Base-by-base conservation (phyloP, 2,113 vertebrate species). In the Taxidea taxus region DNA sequence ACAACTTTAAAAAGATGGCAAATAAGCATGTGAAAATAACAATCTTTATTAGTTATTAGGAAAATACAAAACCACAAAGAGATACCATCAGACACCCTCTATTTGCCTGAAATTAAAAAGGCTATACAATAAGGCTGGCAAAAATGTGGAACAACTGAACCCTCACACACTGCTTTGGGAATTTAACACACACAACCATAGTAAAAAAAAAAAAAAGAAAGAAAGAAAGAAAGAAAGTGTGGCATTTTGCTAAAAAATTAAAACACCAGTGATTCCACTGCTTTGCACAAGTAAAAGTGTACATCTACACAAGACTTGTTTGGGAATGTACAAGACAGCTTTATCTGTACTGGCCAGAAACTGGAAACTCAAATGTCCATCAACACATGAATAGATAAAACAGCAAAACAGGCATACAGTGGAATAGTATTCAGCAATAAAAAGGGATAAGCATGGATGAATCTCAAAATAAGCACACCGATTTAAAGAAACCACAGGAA, bases 161-260 rank as follows among this genome's bases (percentile, higher is more conserved):
- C 75, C 70, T 56, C 85, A 58, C 9, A 80, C 25, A 81, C 12
- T 87, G 23, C n/a, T 90, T 34, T 77, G 42, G 13, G n/a, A 89
- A 87, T 83, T 97, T 64, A 83, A 97, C 83, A 64, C 58, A 87
- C 23, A 81, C 4, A 75, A 77, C 39, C 74, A 88, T n/a, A 85
- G n/a, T 80, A 16, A 16, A 16, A 2, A 2, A 11, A 47, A 47
- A 47, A 18, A 44, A 44, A 54, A 51, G 18, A 54, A 44, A n/a
- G 56, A 31, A 87, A 90, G n/a, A n/a, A 70, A 29, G 82, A 90
- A 56, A n/a, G 5, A n/a, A n/a, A 80, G 42, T 64, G 18, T 62
- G 20, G 42, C 29, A 68, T 42, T 39, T 75, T 75, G 51, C 51
- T 58, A 66, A 72, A 72, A 88, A 75, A 20, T 47, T 70, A 83